Conservation (phyloP, 23 tunicate species). For the Halocynthia roretzi region DNA sequence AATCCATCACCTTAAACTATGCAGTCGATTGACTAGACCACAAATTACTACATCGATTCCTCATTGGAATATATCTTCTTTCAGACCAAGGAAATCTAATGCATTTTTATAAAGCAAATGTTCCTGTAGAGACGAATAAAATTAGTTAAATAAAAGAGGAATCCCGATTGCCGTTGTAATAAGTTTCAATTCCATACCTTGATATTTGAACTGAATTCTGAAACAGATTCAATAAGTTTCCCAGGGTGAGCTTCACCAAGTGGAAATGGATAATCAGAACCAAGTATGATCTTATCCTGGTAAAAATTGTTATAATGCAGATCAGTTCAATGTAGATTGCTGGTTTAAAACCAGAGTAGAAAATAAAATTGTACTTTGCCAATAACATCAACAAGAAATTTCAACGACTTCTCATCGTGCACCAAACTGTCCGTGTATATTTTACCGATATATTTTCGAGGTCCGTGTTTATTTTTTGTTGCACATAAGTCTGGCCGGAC, state of each 20-base stretch:
- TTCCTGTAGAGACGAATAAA: too few species aligned
- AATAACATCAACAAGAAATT: constrained; percentile 48
- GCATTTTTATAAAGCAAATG: too few species aligned
- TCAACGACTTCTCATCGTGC: constrained; percentile 52
- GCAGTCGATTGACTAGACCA: too few species aligned
- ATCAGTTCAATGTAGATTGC: background rate
- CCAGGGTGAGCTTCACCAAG: constrained; percentile 80
- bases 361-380: constrained; percentile 40
- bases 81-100: too few species aligned
- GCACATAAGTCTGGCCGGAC: constrained; percentile 94
- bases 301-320: background rate
- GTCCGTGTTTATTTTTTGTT: constrained; percentile 48
- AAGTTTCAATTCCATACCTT: constrained; percentile 9
- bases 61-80: too few species aligned
- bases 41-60: too few species aligned
- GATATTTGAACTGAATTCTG: constrained; percentile 4
- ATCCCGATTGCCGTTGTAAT: too few species aligned
- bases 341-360: background rate
- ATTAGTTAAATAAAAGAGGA: too few species aligned
- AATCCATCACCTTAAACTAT: too few species aligned
- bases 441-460: constrained; percentile 55
- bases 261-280: constrained; percentile 90
- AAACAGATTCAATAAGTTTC: constrained; percentile 35
- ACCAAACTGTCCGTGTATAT: constrained; percentile 83
- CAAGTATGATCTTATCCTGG: constrained; percentile 59